Evolutionary conservation across 2,888 invertebrate species (phyloP), one percentile per base, ranked within the genome.

Genomic region (Synanthedon tipuliformis): DNA sequence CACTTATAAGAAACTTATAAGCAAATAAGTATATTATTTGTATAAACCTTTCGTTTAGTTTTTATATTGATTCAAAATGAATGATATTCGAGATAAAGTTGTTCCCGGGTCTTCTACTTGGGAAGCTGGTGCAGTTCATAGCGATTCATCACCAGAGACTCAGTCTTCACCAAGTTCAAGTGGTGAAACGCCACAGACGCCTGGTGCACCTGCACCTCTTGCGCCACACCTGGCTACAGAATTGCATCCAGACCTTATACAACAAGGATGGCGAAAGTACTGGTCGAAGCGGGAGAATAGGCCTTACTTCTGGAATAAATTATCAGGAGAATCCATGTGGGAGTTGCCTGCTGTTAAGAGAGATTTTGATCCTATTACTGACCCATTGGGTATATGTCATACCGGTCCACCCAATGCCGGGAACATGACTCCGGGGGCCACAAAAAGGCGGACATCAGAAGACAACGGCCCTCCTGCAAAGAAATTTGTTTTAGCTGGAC

Each of bases 301-400:
- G 34, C 96, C 96, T 2, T 98, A 98, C 78, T 98, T 95, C 83
- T 98, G 97, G 95, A 98, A 98, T 77, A 97, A 97, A 84, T 83
- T 94, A 23, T 96, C 96, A 0, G 96, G 97, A 53, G 96, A 98
- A 83, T 97, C 97, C n/a, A 88, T 97, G 63, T 98, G 98, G 98
- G 98, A 98, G 77, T 92, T 96, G 90, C 97, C 97, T 12, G 90
- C 92, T n/a, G 81, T 92, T 10, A 93, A 93, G 71, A 90, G 92
- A 56, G 94, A 93, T 64, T 96, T 95, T 81, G 97, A 98, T 87
- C 95, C 95, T 1, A 91, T 96, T 51, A 96, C 96, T 53, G 96
- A 97, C 81, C 97, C 97, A 0, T 84, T 97, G 55, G 96, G 95
- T 11, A 95, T 96, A 60, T 92, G 92, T 68, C 88, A 78, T 64